Evolutionary conservation across 2,113 vertebrate species (phyloP).

Genomic region (Rhipidura dahli): DNA sequence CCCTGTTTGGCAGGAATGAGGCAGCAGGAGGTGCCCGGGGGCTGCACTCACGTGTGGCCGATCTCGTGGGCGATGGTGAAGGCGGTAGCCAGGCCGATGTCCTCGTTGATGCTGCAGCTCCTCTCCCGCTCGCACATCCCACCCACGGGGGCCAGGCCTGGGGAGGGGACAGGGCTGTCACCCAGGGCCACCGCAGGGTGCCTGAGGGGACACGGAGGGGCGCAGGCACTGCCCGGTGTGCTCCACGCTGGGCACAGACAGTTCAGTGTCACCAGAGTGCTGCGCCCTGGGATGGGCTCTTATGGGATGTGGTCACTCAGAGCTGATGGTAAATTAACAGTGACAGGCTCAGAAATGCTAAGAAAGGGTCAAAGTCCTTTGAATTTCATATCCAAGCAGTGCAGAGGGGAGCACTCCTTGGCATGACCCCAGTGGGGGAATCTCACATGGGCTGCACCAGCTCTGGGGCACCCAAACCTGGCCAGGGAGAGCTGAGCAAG

Average conservation of each 20-base stretch:
- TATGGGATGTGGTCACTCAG: accelerated
- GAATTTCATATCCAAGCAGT: background rate
- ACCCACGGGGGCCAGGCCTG: constrained; percentile 93
- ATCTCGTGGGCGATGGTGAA: constrained; percentile 99
- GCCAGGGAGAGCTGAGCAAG: background rate
- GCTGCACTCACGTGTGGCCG: constrained; percentile 90
- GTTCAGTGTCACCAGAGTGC: background rate
- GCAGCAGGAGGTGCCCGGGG: background rate
- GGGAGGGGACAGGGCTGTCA: background rate
- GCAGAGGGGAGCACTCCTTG: background rate
- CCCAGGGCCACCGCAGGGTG: background rate
- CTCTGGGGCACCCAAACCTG: background rate
- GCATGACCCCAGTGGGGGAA: background rate
- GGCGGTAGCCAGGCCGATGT: constrained; percentile 95
- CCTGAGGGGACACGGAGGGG: accelerated
- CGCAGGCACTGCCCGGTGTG: background rate
- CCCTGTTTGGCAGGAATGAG: background rate
- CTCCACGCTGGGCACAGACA: accelerated
- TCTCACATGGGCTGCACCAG: background rate
- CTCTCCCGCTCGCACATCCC: constrained; percentile 97
- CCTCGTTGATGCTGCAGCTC: constrained; percentile 98
- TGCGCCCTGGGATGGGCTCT: background rate
- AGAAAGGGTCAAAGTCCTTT: background rate
- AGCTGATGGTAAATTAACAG: background rate
- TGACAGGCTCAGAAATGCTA: background rate